Evolutionary conservation across 2,113 vertebrate genomes (phyloP).

Genomic region (Crotophaga sulcirostris): DNA sequence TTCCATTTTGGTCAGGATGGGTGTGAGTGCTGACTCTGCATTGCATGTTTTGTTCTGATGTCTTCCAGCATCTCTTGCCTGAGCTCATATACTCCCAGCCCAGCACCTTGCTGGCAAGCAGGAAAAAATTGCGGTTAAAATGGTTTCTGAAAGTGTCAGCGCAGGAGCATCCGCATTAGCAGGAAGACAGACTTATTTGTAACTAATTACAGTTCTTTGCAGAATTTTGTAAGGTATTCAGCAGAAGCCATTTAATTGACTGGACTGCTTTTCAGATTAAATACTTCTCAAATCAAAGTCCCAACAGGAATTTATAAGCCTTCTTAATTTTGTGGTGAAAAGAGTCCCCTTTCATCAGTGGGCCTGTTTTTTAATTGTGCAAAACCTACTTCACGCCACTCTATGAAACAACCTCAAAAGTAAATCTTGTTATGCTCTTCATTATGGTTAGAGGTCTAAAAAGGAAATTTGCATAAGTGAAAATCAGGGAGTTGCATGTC

Average conservation of each 20-base stretch:
- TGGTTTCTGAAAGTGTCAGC: neutral
- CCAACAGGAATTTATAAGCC: neutral
- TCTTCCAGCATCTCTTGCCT: neutral
- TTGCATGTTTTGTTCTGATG: accelerated
- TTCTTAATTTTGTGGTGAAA: neutral
- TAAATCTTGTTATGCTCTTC: neutral
- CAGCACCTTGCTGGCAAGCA: neutral
- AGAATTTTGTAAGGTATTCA: neutral
- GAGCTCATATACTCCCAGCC: neutral
- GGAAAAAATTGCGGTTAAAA: neutral
- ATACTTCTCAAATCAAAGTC: neutral
- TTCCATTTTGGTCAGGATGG: accelerated
- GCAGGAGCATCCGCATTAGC: neutral
- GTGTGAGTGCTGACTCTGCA: neutral
- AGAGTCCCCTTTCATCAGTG: neutral
- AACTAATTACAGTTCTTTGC: conserved; percentile 4
- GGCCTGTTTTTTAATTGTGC: neutral
- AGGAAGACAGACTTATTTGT: neutral
- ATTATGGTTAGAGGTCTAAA: neutral
- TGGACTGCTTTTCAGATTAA: neutral
- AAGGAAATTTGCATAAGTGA: neutral
- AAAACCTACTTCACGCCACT: neutral
- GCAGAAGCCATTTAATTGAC: neutral
- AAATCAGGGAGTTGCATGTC: neutral
- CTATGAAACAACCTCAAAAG: neutral